These are phyloP conservation scores for Acanthopleura granulata DNA, from an alignment of 2,888 invertebrate genomes.

Conservation along the genomic window DNA sequence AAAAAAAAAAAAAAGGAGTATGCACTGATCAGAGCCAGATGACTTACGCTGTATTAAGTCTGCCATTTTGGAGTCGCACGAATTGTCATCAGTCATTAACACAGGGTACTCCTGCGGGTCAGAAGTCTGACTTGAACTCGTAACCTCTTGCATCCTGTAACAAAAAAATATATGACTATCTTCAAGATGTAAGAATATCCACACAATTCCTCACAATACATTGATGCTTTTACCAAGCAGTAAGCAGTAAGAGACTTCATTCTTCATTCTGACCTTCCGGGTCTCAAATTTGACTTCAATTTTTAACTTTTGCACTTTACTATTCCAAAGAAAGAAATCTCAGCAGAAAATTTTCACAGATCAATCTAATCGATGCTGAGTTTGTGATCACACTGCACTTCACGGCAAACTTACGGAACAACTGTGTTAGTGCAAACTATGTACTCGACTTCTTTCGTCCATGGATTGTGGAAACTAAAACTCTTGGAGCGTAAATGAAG, in stretches of 20 bases:
- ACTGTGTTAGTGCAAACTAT: constrained; percentile 89
- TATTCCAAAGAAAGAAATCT: not conserved
- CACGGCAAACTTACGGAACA: constrained; percentile 64
- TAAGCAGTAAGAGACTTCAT: too few relatives aligned
- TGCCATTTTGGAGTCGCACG: constrained; percentile 28
- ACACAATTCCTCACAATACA: too few relatives aligned
- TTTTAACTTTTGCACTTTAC: constrained; percentile 27
- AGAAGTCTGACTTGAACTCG: constrained; percentile 53
- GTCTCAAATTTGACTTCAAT: not conserved
- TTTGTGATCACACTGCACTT: too few relatives aligned
- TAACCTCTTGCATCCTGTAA: constrained; percentile 56
- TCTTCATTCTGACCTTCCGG: too few relatives aligned
- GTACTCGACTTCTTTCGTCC: constrained; percentile 95
- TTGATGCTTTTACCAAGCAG: too few relatives aligned
- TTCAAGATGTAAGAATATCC: too few relatives aligned
- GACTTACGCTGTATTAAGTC: constrained; percentile 1
- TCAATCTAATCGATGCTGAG: too few relatives aligned
- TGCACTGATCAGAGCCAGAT: too few relatives aligned
- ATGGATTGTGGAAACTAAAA: constrained; percentile 92
- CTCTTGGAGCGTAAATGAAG: constrained; percentile 85
- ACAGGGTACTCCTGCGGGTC: constrained; percentile 26
- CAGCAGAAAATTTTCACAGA: too few relatives aligned
- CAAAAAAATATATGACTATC: constrained; percentile 17
- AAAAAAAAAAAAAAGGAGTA: too few relatives aligned
- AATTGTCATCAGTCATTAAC: constrained; percentile 27